Conservation (phyloP, 2,797 vertebrate species). For the Acrossocheilus fasciatus region DNA sequence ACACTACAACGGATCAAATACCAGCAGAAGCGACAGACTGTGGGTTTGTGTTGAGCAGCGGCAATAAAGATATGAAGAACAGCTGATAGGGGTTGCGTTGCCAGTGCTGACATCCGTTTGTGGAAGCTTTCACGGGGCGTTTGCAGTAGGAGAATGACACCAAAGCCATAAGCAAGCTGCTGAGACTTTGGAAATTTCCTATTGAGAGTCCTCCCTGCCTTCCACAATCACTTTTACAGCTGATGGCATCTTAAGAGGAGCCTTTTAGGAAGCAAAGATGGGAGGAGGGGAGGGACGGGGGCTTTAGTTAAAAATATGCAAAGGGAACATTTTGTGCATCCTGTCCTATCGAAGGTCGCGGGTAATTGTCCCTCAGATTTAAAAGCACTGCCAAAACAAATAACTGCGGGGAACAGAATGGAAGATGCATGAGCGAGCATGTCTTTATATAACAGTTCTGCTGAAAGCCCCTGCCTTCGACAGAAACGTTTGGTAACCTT, state of each 20-base stretch:
- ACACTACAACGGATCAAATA: conserved; percentile 52
- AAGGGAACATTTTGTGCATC: conserved; percentile 53
- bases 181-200: conserved; percentile 47
- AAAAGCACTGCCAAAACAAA: conserved; percentile 59
- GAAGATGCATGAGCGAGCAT: conserved; percentile 54
- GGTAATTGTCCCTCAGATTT: conserved; percentile 54
- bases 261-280: conserved; percentile 32
- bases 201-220: conserved; percentile 46
- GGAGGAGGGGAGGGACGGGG: not conserved
- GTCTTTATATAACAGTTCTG: conserved; percentile 65
- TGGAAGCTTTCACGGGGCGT: conserved; percentile 47
- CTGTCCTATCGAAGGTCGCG: conserved; percentile 60
- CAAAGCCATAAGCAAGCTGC: conserved; percentile 43
- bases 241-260: conserved; percentile 46
- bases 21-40: conserved; percentile 48
- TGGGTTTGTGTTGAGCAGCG: conserved; percentile 43
- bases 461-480: conserved; percentile 52
- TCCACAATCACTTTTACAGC: conserved; percentile 54
- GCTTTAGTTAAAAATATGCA: conserved; percentile 60
- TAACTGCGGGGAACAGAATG: conserved; percentile 49
- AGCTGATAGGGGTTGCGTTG: conserved; percentile 55
- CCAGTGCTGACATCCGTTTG: conserved; percentile 54
- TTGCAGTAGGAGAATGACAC: conserved; percentile 38
- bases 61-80: conserved; percentile 53
- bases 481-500: conserved; percentile 53